Conservation (phyloP, 2,797 vertebrate genomes). For the Dromococcyx pavoninus region DNA sequence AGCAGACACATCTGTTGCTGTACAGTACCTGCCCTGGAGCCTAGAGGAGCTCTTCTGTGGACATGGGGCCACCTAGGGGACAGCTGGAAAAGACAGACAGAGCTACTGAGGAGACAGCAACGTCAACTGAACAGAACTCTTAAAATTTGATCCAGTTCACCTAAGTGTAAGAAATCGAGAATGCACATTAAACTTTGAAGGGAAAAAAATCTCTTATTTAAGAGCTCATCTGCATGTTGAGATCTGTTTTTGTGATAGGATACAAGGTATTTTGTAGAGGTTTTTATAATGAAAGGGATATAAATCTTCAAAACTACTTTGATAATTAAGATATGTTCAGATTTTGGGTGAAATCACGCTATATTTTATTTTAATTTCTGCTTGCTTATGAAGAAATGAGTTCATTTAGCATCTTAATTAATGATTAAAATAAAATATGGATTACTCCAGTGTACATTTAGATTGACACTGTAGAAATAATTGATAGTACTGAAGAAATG, state of each 20-base stretch:
- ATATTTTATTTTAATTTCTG: neutral
- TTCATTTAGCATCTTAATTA: neutral
- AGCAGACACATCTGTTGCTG: neutral
- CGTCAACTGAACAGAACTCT: neutral
- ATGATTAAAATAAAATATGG: neutral
- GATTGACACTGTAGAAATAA: neutral
- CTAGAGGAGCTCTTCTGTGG: neutral
- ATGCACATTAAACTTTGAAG: neutral
- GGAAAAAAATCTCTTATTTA: neutral
- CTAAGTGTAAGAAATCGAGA: neutral
- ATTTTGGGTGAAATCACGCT: neutral
- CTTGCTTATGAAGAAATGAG: neutral
- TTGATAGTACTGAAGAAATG: no score
- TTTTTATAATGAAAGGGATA: neutral
- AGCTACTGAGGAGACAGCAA: neutral
- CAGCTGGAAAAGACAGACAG: neutral
- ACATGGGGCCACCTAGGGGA: constrained; percentile 36
- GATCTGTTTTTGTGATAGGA: neutral
- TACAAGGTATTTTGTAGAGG: neutral
- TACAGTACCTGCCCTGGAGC: neutral
- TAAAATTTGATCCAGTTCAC: neutral
- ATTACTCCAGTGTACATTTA: neutral
- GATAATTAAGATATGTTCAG: neutral
- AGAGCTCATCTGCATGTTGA: neutral
- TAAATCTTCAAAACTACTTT: neutral